phyloP scores from a whole-genome alignment of 1,140 invertebrate species.

The Rhizoglyphus robini region DNA sequence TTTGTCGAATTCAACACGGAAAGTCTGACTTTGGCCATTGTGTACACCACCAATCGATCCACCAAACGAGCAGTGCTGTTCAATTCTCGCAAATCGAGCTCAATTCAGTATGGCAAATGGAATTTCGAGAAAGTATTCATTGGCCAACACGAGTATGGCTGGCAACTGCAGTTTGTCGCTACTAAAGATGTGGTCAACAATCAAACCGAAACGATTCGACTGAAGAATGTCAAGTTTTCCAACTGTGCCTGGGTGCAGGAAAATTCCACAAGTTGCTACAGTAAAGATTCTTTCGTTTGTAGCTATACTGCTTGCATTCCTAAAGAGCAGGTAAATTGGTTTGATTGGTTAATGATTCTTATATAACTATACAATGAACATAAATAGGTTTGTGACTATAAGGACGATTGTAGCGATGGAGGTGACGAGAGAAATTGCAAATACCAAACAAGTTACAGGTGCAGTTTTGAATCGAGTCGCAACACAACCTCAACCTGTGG shows the following conservation, averaged over 20 bases:
- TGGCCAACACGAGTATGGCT: conserved; percentile 3
- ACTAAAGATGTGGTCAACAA: not conserved
- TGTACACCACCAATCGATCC: too few relatives aligned
- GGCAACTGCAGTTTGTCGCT: conserved; percentile 9
- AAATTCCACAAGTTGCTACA: too few relatives aligned
- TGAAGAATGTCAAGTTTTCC: conserved; percentile 24
- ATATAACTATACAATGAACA: too few relatives aligned
- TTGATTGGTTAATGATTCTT: too few relatives aligned
- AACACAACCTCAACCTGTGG: too few relatives aligned
- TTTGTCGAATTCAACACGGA: too few relatives aligned
- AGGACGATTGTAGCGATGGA: conserved; percentile 27
- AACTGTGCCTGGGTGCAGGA: too few relatives aligned
- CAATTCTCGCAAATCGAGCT: not conserved
- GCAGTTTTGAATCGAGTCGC: conserved; percentile 25
- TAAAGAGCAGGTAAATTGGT: too few relatives aligned
- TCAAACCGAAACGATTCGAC: conserved; percentile 6
- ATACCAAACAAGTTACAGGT: conserved; percentile 21
- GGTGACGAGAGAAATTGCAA: conserved; percentile 23
- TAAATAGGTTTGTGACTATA: not conserved
- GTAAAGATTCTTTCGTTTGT: too few relatives aligned
- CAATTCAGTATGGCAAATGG: not conserved
- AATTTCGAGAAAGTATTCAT: conserved; percentile 19
- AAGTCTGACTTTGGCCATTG: too few relatives aligned
- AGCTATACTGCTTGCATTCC: too few relatives aligned
- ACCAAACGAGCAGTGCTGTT: too few relatives aligned